These are phyloP conservation scores for Eucidaris tribuloides DNA, from an alignment of 35 echinoderm and acorn worm genomes.

Conservation along the genomic window DNA sequence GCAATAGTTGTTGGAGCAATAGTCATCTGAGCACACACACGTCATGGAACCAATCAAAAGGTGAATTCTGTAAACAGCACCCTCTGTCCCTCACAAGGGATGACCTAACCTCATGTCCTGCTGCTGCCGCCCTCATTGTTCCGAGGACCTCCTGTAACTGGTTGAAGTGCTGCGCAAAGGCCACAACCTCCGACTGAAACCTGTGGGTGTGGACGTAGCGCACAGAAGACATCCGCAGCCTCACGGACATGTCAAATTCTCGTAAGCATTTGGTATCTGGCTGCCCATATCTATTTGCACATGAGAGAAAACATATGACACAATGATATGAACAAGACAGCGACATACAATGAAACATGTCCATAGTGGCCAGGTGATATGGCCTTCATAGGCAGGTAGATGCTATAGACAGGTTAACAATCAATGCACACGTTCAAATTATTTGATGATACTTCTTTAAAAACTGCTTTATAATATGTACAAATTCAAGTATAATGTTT, in stretches of 20 bases:
- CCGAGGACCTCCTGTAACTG: slow-evolving; percentile 82
- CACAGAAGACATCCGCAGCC: slow-evolving; percentile 87
- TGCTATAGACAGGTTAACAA: background rate
- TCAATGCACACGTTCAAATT: background rate
- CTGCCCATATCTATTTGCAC: slow-evolving; percentile 59
- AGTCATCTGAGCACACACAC: too few relatives aligned
- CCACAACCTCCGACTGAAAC: slow-evolving; percentile 85
- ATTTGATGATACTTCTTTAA: background rate
- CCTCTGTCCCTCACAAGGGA: background rate
- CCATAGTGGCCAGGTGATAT: background rate
- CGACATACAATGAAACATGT: background rate
- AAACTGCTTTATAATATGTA: background rate
- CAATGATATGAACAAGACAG: background rate
- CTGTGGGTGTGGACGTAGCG: slow-evolving; percentile 91
- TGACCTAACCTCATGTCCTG: slow-evolving; percentile 76
- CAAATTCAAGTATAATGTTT: too few relatives aligned
- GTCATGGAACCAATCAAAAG: background rate
- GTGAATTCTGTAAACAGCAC: background rate
- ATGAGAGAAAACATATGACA: too few relatives aligned
- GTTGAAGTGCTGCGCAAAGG: slow-evolving; percentile 93
- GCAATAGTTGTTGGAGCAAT: too few relatives aligned
- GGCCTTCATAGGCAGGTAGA: too few relatives aligned
- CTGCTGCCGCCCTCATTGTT: slow-evolving; percentile 65
- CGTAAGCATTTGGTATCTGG: slow-evolving; percentile 50
- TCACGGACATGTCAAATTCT: slow-evolving; percentile 80